Conservation (phyloP, 2,888 invertebrate genomes). For the Nephrocerus scutellatus region DNA sequence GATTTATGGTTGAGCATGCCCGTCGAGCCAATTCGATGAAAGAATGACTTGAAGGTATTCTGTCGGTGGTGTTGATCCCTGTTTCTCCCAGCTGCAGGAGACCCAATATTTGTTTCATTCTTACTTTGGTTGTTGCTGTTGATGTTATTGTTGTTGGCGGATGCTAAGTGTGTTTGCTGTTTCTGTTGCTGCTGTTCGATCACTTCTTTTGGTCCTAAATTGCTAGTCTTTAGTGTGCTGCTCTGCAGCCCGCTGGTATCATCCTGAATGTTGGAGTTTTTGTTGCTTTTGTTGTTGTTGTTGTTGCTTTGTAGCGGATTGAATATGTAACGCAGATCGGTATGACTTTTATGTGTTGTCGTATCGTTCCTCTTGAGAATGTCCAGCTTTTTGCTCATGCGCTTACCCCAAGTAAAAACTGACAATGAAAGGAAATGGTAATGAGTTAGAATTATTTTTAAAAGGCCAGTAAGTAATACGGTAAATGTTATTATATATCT, state of each 20-base stretch:
- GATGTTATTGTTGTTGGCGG: slow-evolving; percentile 28
- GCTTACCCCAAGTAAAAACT: slow-evolving; percentile 70
- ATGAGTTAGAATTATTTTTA: too few species aligned
- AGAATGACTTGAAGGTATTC: slow-evolving; percentile 65
- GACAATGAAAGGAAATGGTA: slow-evolving; percentile 39
- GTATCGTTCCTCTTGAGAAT: slow-evolving; percentile 60
- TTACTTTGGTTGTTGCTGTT: slow-evolving; percentile 12
- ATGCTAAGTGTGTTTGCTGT: slow-evolving; percentile 37
- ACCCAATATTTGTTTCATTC: slow-evolving; percentile 15
- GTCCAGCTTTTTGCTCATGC: slow-evolving; percentile 71
- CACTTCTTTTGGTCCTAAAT: slow-evolving; percentile 54
- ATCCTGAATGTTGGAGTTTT: slow-evolving; percentile 16
- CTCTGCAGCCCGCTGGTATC: slow-evolving; percentile 17
- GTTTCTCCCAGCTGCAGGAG: slow-evolving; percentile 27
- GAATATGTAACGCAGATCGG: slow-evolving; percentile 48
- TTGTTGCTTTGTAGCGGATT: slow-evolving; percentile 34
- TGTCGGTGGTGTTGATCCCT: slow-evolving; percentile 33
- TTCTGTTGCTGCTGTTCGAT: slow-evolving; percentile 33
- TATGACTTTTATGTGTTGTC: slow-evolving; percentile 50
- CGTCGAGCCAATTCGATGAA: slow-evolving; percentile 69
- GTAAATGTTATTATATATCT: too few species aligned
- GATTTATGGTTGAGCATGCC: slow-evolving; percentile 60
- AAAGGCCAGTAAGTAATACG: too few species aligned
- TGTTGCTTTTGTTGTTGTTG: slow-evolving; percentile 27
- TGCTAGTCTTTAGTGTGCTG: slow-evolving; percentile 50